phyloP scores from a whole-genome alignment of 2,113 vertebrate species.

The Mustela lutreola region DNA sequence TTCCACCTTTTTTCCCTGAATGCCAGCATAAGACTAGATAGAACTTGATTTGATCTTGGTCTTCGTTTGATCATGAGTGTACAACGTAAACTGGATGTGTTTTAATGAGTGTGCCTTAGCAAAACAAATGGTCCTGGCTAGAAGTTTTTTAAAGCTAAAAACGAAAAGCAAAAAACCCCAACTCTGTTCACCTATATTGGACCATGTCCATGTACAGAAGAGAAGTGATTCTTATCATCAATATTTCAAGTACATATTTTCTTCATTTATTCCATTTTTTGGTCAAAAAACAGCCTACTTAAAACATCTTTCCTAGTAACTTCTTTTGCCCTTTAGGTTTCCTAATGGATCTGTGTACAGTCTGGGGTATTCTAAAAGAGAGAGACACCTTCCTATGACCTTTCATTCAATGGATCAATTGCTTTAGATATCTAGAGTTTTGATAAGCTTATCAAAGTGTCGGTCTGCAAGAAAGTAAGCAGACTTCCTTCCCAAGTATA shows the following conservation, averaged over 20 bases:
- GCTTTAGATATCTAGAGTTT: background rate
- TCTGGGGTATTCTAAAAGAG: background rate
- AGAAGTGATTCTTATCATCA: background rate
- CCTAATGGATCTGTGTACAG: background rate
- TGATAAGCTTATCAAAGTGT: background rate
- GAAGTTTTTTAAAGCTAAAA: background rate
- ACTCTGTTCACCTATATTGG: background rate
- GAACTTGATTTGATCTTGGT: background rate
- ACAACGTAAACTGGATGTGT: background rate
- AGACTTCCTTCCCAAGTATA: background rate
- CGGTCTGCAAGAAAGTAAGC: background rate
- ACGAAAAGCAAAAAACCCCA: background rate
- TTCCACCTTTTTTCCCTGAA: background rate
- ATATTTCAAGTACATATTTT: background rate
- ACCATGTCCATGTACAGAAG: background rate
- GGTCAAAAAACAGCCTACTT: background rate
- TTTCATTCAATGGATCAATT: conserved; percentile 8
- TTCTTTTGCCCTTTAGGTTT: background rate
- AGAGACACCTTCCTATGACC: background rate
- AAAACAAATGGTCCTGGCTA: background rate
- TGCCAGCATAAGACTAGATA: background rate
- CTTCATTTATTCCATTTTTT: background rate
- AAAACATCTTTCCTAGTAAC: background rate
- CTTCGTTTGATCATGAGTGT: background rate
- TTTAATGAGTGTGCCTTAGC: background rate